Evolutionary conservation across 2,888 invertebrate genomes (phyloP), one percentile per base, ranked within the genome.

Genomic region (Euplagia quadripunctaria): DNA sequence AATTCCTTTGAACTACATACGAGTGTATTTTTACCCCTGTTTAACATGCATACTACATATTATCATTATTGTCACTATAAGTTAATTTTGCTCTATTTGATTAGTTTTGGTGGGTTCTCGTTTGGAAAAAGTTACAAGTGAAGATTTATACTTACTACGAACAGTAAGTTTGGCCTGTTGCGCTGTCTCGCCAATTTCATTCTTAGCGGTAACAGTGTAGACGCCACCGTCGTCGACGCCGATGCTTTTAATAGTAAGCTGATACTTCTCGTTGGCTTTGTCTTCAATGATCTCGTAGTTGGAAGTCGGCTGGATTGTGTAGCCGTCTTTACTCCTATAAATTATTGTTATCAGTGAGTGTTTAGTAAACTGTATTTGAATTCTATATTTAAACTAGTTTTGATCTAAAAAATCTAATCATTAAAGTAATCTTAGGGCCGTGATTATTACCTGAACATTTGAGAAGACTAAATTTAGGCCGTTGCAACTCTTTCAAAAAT

Each of bases 131-230:
- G 43, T 14, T 16, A 51, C 16, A 51, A 51, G 51, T 16, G 1
- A 16, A 46, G 7, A 14, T n/a, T n/a, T 17, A 58, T n/a, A 90
- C 95, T 97, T 94, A 98, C 98, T 98, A 85, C 97, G 97, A 31
- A 98, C 97, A 77, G 96, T 97, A 42, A 98, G 96, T 78, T 96
- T 96, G 20, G 97, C 98, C 82, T 97, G 97, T 63, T 97, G 96
- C 42, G 96, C 96, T 3, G 97, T 96, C 87, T 98, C 97, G 0
- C 98, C 98, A 78, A 97, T 96, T 79, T 97, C 97, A 89, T 98
- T 99, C 73, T 96, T 97, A 11, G 98, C 99, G 0, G 96, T 96
- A 63, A 99, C 96, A 1, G 97, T 97, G 90, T 99, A 99, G 2
- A 96, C 96, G 0, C 98, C 99, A 20, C 96, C 97, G 87, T 99